Evolutionary conservation across 2,113 vertebrate genomes (phyloP).

Genomic region (Castor canadensis): DNA sequence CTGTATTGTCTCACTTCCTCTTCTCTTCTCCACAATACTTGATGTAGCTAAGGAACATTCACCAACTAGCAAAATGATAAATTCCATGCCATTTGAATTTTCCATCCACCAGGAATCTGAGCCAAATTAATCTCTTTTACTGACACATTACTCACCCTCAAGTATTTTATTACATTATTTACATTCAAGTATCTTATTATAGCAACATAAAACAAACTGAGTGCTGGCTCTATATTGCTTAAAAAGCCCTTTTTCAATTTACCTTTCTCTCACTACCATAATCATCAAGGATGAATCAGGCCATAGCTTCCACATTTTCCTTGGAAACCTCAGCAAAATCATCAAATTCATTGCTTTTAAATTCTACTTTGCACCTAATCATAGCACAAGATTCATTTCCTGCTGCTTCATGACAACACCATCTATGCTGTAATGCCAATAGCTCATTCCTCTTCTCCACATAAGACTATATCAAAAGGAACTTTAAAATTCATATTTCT

Average conservation of each 20-base stretch:
- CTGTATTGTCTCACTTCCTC: background rate
- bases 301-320: background rate
- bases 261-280: background rate
- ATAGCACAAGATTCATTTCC: background rate
- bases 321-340: background rate
- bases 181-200: too few relatives aligned
- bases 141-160: background rate
- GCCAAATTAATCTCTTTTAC: background rate
- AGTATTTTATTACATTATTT: background rate
- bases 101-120: background rate
- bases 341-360: background rate
- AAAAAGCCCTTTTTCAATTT: too few relatives aligned
- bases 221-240: too few relatives aligned
- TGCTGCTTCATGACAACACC: too few relatives aligned
- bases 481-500: background rate
- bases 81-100: background rate
- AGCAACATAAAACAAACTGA: too few relatives aligned
- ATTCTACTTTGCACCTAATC: background rate
- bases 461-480: background rate
- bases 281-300: background rate
- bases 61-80: background rate
- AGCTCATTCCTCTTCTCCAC: background rate
- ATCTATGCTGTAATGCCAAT: too few relatives aligned
- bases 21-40: background rate
- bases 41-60: background rate